These are phyloP conservation scores for Phortica okadai DNA, from an alignment of 2,888 invertebrate genomes.

Conservation along the genomic window DNA sequence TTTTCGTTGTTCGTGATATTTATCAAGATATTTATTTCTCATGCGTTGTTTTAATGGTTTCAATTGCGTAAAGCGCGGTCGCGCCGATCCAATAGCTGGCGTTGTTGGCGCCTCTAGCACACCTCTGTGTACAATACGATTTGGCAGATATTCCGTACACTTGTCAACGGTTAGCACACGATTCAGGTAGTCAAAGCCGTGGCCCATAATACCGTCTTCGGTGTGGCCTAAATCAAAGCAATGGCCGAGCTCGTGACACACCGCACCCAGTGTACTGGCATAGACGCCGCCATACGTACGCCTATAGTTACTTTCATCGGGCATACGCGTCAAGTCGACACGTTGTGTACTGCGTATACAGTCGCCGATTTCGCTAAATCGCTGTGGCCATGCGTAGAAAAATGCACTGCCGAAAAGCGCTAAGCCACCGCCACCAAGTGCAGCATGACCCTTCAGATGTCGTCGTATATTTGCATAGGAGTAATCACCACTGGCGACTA, in stretches of 20 bases:
- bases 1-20: conserved; percentile 73
- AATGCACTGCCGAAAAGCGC: conserved; percentile 94
- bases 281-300: conserved; percentile 92
- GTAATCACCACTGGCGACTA: conserved; percentile 79
- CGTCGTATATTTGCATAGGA: conserved; percentile 84
- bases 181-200: conserved; percentile 90
- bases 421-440: conserved; percentile 93
- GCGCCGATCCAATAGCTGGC: conserved; percentile 9
- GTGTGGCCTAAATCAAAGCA: conserved; percentile 96
- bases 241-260: conserved; percentile 92
- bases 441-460: conserved; percentile 89
- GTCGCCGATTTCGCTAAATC: conserved; percentile 82
- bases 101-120: background rate
- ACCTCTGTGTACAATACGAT: conserved; percentile 60
- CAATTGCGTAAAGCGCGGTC: conserved; percentile 69
- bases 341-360: conserved; percentile 76
- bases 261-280: conserved; percentile 92
- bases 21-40: conserved; percentile 63
- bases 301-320: conserved; percentile 95
- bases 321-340: conserved; percentile 84
- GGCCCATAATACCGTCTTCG: conserved; percentile 93
- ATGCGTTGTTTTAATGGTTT: conserved; percentile 53
- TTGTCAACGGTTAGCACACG: conserved; percentile 84
- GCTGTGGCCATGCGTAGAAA: conserved; percentile 92
- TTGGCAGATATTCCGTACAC: conserved; percentile 73